These are phyloP conservation scores for Galeopterus variegatus DNA, from an alignment of 2,113 vertebrate genomes.

Conservation along the genomic window DNA sequence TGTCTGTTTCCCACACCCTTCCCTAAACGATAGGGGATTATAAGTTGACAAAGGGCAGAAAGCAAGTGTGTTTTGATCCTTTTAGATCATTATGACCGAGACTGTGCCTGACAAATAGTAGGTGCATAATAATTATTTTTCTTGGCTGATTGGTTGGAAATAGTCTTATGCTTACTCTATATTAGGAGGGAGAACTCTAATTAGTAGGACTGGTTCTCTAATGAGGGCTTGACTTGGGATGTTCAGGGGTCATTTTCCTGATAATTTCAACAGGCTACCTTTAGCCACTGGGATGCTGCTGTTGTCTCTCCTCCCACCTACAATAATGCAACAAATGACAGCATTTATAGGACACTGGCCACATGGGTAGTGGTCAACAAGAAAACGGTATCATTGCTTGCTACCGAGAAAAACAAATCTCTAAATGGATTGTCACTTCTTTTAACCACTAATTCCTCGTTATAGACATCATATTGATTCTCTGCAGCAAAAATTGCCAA, in stretches of 20 bases:
- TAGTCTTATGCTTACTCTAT: neutral
- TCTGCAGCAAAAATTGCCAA: conserved; percentile 70
- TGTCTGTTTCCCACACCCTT: neutral
- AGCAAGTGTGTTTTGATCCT: neutral
- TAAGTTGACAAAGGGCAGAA: neutral
- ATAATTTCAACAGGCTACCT: neutral
- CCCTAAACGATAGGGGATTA: neutral
- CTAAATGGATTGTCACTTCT: conserved; percentile 70
- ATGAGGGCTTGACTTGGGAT: neutral
- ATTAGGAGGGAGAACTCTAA: neutral
- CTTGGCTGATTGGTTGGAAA: neutral
- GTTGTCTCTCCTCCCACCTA: neutral
- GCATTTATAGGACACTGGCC: neutral
- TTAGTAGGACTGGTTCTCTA: neutral
- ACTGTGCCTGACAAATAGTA: neutral
- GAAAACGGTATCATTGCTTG: conserved; percentile 73
- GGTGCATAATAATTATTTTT: neutral
- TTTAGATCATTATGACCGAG: neutral
- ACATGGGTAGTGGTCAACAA: neutral
- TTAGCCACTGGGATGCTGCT: neutral
- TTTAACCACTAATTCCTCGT: conserved; percentile 78
- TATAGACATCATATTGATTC: conserved; percentile 78
- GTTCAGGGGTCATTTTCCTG: neutral
- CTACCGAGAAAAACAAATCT: conserved; percentile 70
- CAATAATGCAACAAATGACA: neutral